These are phyloP conservation scores for Thymallus thymallus DNA, from an alignment of 2,113 vertebrate genomes.

Conservation along the genomic window DNA sequence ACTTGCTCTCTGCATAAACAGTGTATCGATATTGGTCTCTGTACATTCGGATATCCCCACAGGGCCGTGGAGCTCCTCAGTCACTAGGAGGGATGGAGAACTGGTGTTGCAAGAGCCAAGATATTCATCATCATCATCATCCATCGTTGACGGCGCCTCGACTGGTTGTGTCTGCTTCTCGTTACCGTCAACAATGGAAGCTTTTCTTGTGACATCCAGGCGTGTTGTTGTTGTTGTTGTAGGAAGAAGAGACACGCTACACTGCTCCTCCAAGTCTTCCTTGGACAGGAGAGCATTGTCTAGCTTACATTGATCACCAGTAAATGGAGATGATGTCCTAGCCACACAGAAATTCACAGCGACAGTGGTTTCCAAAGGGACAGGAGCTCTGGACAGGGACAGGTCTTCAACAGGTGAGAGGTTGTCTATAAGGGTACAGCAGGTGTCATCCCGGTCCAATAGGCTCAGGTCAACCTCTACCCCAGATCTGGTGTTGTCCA, in stretches of 20 bases:
- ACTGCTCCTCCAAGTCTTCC: not conserved
- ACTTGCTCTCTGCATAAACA: not conserved
- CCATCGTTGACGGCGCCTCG: not conserved
- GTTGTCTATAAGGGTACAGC: not conserved
- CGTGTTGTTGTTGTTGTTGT: no score
- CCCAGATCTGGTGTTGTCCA: not conserved
- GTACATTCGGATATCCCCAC: not conserved
- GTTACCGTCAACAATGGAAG: not conserved
- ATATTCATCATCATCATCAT: not conserved
- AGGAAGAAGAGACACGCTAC: not conserved
- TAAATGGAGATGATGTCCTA: not conserved
- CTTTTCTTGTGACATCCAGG: not conserved
- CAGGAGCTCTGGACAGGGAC: not conserved
- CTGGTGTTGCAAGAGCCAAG: not conserved
- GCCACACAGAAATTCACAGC: not conserved
- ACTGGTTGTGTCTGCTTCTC: not conserved
- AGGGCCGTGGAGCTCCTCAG: not conserved
- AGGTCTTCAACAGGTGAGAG: not conserved
- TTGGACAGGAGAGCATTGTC: not conserved
- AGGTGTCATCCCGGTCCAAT: not conserved
- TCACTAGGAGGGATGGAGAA: slow-evolving; percentile 1
- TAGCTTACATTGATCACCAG: not conserved
- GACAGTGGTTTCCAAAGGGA: not conserved
- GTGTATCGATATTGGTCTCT: not conserved
- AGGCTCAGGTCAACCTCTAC: not conserved